Evolutionary conservation across 2,888 invertebrate species (phyloP).

Genomic region (Eledona agricola): DNA sequence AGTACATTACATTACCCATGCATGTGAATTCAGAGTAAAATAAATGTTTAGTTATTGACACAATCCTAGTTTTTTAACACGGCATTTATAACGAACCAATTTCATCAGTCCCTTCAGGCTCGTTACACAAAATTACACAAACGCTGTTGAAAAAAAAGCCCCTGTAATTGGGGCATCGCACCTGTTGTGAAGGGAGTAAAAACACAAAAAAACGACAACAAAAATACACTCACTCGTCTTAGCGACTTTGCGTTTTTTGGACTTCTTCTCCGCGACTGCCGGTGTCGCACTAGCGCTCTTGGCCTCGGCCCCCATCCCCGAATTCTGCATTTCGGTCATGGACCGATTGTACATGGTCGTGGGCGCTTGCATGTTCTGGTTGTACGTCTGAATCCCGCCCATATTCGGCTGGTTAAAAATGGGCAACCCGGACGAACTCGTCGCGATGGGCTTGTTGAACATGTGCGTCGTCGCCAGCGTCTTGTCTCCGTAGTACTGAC

Average conservation of each 20-base stretch:
- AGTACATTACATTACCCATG: too few species aligned
- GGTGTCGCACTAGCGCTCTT: conserved; percentile 36
- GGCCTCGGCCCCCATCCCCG: conserved; percentile 40
- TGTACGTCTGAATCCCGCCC: conserved; percentile 54
- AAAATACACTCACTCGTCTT: conserved; percentile 43
- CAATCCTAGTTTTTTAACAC: too few species aligned
- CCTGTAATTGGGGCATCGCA: too few species aligned
- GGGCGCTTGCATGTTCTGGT: conserved; percentile 52
- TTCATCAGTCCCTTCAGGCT: too few species aligned
- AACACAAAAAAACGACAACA: conserved; percentile 20
- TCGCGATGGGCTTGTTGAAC: conserved; percentile 57
- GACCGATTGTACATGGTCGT: conserved; percentile 54
- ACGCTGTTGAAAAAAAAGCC: too few species aligned
- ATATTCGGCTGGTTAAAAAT: conserved; percentile 58
- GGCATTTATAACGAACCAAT: too few species aligned
- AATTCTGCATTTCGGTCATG: conserved; percentile 53
- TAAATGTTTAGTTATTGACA: too few species aligned
- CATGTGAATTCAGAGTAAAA: too few species aligned
- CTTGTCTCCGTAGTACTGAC: conserved; percentile 59
- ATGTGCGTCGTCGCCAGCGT: conserved; percentile 52
- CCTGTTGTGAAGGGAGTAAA: too few species aligned
- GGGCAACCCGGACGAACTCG: conserved; percentile 52
- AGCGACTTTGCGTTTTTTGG: conserved; percentile 51
- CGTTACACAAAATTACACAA: too few species aligned
- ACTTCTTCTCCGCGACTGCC: conserved; percentile 49